These are phyloP conservation scores for Carettochelys insculpta DNA, from an alignment of 2,113 vertebrate genomes.

Conservation along the genomic window DNA sequence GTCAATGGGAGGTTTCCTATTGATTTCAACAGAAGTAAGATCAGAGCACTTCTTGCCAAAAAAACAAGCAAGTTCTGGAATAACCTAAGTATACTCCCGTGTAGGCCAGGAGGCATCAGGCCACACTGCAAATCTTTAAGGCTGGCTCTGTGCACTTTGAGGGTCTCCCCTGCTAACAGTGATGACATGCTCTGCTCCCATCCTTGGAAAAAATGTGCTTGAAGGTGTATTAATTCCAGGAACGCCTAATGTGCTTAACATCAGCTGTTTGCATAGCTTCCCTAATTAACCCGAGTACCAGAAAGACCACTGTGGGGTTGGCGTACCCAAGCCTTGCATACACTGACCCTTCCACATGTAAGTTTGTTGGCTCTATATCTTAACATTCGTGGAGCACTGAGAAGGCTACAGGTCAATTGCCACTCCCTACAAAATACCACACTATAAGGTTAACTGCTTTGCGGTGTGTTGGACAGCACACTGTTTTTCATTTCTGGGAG, in stretches of 20 bases:
- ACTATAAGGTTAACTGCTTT: accelerated
- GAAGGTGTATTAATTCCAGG: background rate
- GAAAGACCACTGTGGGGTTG: background rate
- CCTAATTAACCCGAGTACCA: background rate
- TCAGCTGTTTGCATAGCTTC: accelerated
- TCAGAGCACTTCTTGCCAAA: background rate
- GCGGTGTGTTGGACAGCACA: background rate
- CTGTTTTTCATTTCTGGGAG: background rate
- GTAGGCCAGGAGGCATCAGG: background rate
- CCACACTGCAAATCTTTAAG: background rate
- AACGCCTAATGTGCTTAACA: accelerated
- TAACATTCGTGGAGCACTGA: background rate
- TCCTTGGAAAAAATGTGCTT: background rate
- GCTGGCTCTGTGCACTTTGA: background rate
- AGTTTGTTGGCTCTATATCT: background rate
- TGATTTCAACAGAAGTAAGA: background rate
- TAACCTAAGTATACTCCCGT: background rate
- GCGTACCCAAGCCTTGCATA: accelerated
- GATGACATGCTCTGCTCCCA: accelerated
- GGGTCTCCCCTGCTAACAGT: background rate
- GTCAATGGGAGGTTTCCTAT: background rate
- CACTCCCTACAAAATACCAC: background rate
- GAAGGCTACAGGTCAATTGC: background rate
- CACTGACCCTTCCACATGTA: accelerated
- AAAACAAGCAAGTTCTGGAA: background rate